phyloP scores from a whole-genome alignment of 2,888 invertebrate species.

The Perizoma flavofasciatum region DNA sequence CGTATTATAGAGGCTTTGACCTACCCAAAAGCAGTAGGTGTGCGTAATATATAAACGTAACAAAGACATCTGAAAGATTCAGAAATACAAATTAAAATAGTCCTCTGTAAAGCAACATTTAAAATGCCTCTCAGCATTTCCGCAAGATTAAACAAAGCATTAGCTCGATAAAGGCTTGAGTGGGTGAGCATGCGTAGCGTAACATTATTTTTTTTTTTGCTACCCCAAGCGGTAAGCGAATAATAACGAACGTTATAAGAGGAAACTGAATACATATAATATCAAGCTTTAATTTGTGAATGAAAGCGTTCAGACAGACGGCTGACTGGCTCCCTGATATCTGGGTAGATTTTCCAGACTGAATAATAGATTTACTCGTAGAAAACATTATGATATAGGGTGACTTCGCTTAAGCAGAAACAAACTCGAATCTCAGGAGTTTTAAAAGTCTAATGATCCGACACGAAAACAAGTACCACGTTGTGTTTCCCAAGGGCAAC shows the following conservation, averaged over 20 bases:
- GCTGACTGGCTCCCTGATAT: too few relatives aligned
- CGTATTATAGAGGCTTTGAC: too few relatives aligned
- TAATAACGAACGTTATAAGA: constrained; percentile 10
- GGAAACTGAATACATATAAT: constrained; percentile 13
- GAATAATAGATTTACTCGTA: too few relatives aligned
- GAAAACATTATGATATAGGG: too few relatives aligned
- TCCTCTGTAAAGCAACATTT: background rate
- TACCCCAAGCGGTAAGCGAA: constrained; percentile 1
- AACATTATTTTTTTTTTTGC: constrained; percentile 9
- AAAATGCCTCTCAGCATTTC: background rate
- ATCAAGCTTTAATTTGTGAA: too few relatives aligned
- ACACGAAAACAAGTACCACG: background rate
- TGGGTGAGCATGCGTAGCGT: constrained; percentile 8
- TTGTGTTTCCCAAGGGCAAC: background rate
- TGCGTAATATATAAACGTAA: too few relatives aligned
- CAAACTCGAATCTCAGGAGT: too few relatives aligned
- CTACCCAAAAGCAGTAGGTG: too few relatives aligned
- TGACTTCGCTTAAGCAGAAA: too few relatives aligned
- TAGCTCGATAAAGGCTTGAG: constrained; percentile 8
- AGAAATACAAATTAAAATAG: background rate
- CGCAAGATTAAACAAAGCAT: constrained; percentile 1
- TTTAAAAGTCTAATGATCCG: background rate
- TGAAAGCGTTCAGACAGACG: too few relatives aligned
- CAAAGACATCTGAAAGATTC: too few relatives aligned
- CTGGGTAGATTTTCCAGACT: constrained; percentile 2